A percentile compares a stretch with the other conserved stretches of the same genome.
phyloP scores from a whole-genome alignment of 2,113 vertebrate genomes.

The Potamarius usumacintae region DNA sequence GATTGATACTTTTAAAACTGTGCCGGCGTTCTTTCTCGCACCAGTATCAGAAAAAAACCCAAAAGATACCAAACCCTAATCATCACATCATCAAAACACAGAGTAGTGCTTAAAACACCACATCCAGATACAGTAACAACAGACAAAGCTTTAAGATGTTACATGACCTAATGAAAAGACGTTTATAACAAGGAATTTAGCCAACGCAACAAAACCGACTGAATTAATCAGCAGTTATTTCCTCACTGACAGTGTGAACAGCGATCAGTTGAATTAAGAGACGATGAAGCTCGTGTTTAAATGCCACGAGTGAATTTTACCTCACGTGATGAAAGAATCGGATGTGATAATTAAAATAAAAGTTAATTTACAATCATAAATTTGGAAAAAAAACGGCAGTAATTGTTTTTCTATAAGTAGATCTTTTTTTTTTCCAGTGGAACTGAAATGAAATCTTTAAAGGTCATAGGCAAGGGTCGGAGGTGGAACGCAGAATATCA shows the following conservation, averaged over 20 bases:
- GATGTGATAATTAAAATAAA: background rate
- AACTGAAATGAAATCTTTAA: background rate
- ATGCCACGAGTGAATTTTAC: background rate
- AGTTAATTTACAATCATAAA: background rate
- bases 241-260: background rate
- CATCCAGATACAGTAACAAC: background rate
- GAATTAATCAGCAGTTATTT: background rate
- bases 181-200: background rate
- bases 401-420: background rate
- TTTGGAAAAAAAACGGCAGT: background rate
- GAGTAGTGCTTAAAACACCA: background rate
- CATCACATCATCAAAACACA: too few species aligned
- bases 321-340: background rate
- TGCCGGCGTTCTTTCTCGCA: too few species aligned
- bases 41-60: too few species aligned
- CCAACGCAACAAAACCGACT: background rate
- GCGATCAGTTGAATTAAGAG: background rate
- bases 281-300: background rate
- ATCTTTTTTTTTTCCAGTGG: background rate
- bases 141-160: background rate
- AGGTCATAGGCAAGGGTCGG: too few species aligned
- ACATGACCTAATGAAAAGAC: background rate
- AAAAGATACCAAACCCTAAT: too few species aligned
- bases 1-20: too few species aligned
- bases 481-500: too few species aligned